Evolutionary conservation across 1,140 invertebrate species (phyloP).

Genomic region (Meloidogyne exigua): DNA sequence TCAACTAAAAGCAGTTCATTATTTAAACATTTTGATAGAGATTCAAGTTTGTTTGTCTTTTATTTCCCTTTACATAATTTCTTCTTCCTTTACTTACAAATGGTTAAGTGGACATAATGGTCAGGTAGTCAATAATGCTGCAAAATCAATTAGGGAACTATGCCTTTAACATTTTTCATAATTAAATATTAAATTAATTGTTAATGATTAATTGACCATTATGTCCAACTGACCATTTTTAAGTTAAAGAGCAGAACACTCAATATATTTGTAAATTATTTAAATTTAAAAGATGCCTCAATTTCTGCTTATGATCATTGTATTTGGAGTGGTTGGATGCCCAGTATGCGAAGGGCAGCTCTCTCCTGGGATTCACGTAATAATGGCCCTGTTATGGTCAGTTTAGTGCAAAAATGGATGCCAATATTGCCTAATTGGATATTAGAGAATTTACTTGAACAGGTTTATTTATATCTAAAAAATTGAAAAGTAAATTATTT

Average conservation of each 20-base stretch:
- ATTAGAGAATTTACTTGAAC: conserved; percentile 77
- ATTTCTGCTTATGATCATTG: conserved; percentile 52
- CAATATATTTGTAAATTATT: too few species aligned
- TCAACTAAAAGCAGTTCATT: conserved; percentile 27
- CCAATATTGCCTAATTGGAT: conserved; percentile 80
- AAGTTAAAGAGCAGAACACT: too few species aligned
- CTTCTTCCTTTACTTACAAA: too few species aligned
- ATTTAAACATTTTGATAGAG: conserved; percentile 38
- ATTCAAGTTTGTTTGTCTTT: conserved; percentile 24
- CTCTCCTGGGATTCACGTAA: conserved; percentile 66
- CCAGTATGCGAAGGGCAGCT: conserved; percentile 73
- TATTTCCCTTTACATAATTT: not conserved
- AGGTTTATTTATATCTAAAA: conserved; percentile 66
- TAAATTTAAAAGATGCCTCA: conserved; percentile 6
- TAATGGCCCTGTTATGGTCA: conserved; percentile 73
- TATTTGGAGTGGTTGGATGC: conserved; percentile 86
- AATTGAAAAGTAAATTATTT: not conserved
- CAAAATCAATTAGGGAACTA: too few species aligned
- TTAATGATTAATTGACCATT: too few species aligned
- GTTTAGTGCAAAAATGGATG: conserved; percentile 78
- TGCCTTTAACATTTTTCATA: too few species aligned
- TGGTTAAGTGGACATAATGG: too few species aligned
- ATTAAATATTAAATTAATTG: too few species aligned
- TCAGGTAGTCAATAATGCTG: too few species aligned
- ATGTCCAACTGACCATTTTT: too few species aligned